Evolutionary conservation across 2,888 invertebrate species (phyloP).

Genomic region (Ephialtes manifestator): DNA sequence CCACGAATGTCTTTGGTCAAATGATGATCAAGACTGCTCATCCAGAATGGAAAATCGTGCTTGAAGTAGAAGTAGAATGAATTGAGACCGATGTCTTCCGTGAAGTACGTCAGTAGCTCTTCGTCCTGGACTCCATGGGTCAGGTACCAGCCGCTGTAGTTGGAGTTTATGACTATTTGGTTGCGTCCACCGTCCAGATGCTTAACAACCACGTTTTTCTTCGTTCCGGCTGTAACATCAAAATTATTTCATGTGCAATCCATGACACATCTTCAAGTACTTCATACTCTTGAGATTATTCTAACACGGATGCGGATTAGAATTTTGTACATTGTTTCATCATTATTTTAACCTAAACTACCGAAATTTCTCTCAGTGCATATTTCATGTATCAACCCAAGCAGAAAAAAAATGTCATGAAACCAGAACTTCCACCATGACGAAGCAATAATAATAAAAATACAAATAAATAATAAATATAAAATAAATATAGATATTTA

Average conservation of each 20-base stretch:
- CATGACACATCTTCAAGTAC: neutral
- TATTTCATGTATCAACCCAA: too few species aligned
- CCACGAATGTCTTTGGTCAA: constrained; percentile 88
- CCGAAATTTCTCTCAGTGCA: too few species aligned
- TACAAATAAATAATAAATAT: too few species aligned
- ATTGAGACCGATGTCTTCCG: constrained; percentile 91
- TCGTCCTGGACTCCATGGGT: constrained; percentile 87
- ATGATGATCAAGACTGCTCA: constrained; percentile 87
- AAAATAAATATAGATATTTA: too few species aligned
- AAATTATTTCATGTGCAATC: neutral
- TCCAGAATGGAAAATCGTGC: constrained; percentile 89
- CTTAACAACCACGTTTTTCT: constrained; percentile 67
- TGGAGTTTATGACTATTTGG: constrained; percentile 88
- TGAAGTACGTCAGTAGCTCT: constrained; percentile 89
- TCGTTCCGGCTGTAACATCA: constrained; percentile 50
- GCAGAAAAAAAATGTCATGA: too few species aligned
- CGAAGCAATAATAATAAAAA: too few species aligned
- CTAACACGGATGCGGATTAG: too few species aligned
- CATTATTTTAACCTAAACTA: too few species aligned
- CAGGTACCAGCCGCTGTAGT: constrained; percentile 87
- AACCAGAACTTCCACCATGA: too few species aligned
- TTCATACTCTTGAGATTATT: too few species aligned
- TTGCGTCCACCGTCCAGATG: constrained; percentile 77
- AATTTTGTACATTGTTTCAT: too few species aligned
- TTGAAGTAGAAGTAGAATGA: constrained; percentile 89